Evolutionary conservation across 2,797 vertebrate genomes (phyloP), one percentile per base, ranked within the genome.

Genomic region (Coendou prehensilis): DNA sequence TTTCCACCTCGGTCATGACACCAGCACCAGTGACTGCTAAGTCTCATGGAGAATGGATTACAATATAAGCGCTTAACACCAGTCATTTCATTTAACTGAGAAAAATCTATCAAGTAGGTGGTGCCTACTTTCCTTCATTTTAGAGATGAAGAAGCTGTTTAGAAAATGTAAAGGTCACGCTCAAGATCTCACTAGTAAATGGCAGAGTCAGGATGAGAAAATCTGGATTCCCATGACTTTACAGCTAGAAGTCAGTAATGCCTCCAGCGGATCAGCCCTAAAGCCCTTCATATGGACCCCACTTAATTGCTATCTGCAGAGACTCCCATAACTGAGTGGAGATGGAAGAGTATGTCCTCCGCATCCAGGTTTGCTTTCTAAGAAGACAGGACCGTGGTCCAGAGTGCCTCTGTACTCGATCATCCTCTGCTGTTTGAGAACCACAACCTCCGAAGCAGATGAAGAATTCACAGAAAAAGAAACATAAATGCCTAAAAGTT

Each of bases 91-190:
- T 18, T 85, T 92, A 81, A 59, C 28, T 61, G 71, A 95, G 71
- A 47, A 59, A 64, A 86, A 52, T 89, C 67, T 80, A 8, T 41
- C 50, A 87, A 54, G 11, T 22, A 76, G 11, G 41, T 59, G 56
- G 33, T 37, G 6, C 73, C 75, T 28, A n/a, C 26, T 71, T 18
- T 67, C 1, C 33, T n/a, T 75, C 52, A 57, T 61, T 63, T 95
- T 87, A 85, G 90, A 94, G 52, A 71, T 69, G 37, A 92, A 87
- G 41, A 93, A 88, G 57, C 13, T 57, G 56, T 80, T 87, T 61
- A 33, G 47, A 87, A 57, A 86, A 82, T 47, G 75, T 94, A 50
- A 87, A 80, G 33, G 26, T 87, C 23, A 37, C 6, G 13, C 3
- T 93, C 26, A 54, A 54, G n/a, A 37, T 81, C 59, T 23, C 45